Conservation (phyloP, 2,113 vertebrate species). For the Micronycteris hirsuta region DNA sequence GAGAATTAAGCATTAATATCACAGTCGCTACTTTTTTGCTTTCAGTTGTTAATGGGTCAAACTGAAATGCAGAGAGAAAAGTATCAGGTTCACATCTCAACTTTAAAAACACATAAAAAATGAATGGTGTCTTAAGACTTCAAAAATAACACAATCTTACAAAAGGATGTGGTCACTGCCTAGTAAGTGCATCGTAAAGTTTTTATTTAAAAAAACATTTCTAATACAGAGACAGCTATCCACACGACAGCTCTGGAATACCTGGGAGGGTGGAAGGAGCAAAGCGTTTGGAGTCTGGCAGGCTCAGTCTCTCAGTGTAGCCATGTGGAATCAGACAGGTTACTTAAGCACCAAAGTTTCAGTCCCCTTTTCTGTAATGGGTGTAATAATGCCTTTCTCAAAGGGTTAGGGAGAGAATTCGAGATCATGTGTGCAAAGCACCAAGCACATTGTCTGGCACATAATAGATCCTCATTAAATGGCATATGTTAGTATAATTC, state of each 20-base stretch:
- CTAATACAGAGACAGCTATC: not conserved
- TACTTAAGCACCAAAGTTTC: not conserved
- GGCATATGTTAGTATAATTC: not conserved
- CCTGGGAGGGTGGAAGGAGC: not conserved
- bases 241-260: not conserved
- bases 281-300: not conserved
- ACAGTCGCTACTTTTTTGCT: conserved; percentile 88
- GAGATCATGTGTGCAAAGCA: not conserved
- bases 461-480: not conserved
- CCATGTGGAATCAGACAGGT: not conserved
- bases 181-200: not conserved
- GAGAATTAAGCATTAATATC: conserved; percentile 90
- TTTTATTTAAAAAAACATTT: not conserved
- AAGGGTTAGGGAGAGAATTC: not conserved
- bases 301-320: not conserved
- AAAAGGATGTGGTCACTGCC: not conserved
- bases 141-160: not conserved
- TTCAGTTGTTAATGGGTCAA: conserved; percentile 89
- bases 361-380: not conserved
- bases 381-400: not conserved
- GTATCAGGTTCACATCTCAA: not conserved
- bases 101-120: conserved; percentile 18
- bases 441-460: not conserved
- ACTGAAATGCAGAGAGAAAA: conserved; percentile 79
- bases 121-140: not conserved